phyloP scores from a whole-genome alignment of 1,140 invertebrate species.

The Hyles euphorbiae region DNA sequence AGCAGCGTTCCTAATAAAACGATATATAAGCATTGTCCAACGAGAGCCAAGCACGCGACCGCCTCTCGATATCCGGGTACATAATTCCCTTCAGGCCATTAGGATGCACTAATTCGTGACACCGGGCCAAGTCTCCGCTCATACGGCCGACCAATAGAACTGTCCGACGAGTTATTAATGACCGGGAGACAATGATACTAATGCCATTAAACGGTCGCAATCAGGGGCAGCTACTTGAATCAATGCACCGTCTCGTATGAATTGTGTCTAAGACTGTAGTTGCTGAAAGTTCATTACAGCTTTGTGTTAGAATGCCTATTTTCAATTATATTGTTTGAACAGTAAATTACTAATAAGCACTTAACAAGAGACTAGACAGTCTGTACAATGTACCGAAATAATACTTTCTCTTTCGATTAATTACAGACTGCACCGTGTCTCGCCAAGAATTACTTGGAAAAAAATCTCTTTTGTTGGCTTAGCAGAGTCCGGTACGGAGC shows the following conservation, averaged over 20 bases:
- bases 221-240: constrained; percentile 30
- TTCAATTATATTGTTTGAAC: too few relatives aligned
- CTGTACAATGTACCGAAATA: not conserved
- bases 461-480: too few relatives aligned
- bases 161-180: constrained; percentile 62
- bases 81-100: constrained; percentile 31
- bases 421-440: too few relatives aligned
- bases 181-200: constrained; percentile 57
- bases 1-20: constrained; percentile 13
- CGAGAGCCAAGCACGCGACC: constrained; percentile 9
- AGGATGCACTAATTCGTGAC: constrained; percentile 56
- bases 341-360: too few relatives aligned
- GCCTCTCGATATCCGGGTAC: constrained; percentile 26
- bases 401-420: too few relatives aligned
- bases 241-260: constrained; percentile 28
- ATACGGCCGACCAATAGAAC: constrained; percentile 61
- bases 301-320: too few relatives aligned
- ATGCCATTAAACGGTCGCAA: constrained; percentile 57
- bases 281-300: too few relatives aligned
- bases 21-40: constrained; percentile 15
- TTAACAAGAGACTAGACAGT: not conserved
- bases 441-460: not conserved
- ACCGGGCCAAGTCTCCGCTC: constrained; percentile 35
- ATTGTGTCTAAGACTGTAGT: too few relatives aligned
- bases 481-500: constrained; percentile 10